Percentiles rank a stretch among this genome's conserved stretches.
phyloP scores from a whole-genome alignment of 2,797 vertebrate genomes.

The Anableps anableps region DNA sequence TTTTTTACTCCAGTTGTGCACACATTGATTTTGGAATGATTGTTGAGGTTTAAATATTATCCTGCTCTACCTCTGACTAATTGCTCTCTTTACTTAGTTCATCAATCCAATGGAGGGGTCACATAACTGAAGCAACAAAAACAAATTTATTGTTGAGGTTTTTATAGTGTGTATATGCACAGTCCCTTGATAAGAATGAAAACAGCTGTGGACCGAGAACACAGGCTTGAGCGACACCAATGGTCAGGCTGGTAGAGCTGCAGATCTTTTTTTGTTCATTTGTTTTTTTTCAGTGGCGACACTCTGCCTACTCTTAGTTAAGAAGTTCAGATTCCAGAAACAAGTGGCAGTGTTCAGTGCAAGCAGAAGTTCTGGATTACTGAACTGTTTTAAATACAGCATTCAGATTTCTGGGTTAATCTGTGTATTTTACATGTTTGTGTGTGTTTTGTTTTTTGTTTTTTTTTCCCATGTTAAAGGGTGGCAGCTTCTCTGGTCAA shows the following conservation, averaged over 20 bases:
- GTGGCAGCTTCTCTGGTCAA: constrained; percentile 89
- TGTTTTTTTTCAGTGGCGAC: background rate
- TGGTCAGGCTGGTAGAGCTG: background rate
- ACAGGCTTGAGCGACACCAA: background rate
- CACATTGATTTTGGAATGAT: background rate
- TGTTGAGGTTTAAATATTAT: background rate
- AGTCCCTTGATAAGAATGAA: background rate
- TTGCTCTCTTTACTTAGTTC: background rate
- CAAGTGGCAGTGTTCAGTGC: background rate
- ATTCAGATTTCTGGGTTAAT: background rate
- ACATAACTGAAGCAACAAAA: background rate
- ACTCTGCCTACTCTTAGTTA: background rate
- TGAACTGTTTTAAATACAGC: constrained; percentile 2
- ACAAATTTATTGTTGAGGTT: background rate
- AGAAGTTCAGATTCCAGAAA: background rate
- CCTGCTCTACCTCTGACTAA: background rate
- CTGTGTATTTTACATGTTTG: constrained; percentile 20
- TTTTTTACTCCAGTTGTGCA: background rate
- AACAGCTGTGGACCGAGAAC: background rate
- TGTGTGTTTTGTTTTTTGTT: constrained; percentile 20
- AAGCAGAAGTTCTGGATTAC: background rate
- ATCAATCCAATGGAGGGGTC: background rate
- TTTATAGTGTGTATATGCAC: background rate
- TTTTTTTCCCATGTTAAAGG: constrained; percentile 73
- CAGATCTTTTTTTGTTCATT: background rate